Percentiles rank a stretch among this genome's conserved stretches.
Conservation (phyloP, 2,113 vertebrate species). For the Ondatra zibethicus region DNA sequence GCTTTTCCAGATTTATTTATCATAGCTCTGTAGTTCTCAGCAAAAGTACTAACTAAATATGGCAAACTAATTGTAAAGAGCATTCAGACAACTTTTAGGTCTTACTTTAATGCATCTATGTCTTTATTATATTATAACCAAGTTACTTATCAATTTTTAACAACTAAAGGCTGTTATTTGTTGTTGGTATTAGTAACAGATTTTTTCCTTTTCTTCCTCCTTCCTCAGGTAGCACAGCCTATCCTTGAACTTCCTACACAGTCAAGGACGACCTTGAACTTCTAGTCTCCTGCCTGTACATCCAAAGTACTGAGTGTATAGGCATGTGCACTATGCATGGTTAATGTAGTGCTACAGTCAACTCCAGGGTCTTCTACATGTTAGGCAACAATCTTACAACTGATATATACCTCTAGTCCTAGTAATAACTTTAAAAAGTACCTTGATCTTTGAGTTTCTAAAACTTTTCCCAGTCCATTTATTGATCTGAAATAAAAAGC, state of each 20-base stretch:
- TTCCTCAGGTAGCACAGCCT: background rate
- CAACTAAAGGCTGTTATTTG: constrained; percentile 29
- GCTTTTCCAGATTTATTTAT: constrained; percentile 22
- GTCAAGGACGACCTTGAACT: background rate
- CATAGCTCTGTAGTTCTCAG: background rate
- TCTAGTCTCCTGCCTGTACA: background rate
- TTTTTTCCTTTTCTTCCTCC: background rate
- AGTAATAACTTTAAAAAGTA: constrained; percentile 83
- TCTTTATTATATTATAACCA: constrained; percentile 39
- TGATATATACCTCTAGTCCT: background rate
- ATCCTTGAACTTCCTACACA: background rate
- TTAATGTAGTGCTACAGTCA: background rate
- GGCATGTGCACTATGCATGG: background rate
- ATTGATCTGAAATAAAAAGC: constrained; percentile 90
- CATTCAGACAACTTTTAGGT: constrained; percentile 19
- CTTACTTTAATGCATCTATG: background rate
- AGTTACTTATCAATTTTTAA: constrained; percentile 2
- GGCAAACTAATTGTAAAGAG: constrained; percentile 27
- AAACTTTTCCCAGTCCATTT: constrained; percentile 95
- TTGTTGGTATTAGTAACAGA: constrained; percentile 48
- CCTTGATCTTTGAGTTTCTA: constrained; percentile 97
- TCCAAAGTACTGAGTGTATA: background rate
- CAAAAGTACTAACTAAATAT: constrained; percentile 12
- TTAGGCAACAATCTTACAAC: background rate
- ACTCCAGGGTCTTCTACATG: background rate